Percentiles rank a stretch among this genome's conserved stretches.
Evolutionary conservation across 92 coral and sea anemone species (phyloP).

Genomic region (Porites divaricata): DNA sequence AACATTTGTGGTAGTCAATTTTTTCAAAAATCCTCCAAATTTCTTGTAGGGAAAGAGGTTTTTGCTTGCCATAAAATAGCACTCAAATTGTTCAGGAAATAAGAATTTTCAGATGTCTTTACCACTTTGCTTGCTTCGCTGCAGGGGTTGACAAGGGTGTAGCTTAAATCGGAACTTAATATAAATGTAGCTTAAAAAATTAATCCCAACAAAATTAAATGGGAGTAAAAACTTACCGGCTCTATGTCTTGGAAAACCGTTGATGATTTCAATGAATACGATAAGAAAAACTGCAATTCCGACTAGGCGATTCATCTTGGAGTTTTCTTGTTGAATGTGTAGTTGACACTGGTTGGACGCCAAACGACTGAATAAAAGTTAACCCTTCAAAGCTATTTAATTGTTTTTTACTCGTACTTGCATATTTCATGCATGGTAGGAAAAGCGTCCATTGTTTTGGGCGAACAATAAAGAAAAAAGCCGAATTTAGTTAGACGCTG

Average conservation of each 20-base stretch:
- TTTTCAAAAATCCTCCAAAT: neutral
- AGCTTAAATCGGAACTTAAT: neutral
- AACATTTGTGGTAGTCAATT: neutral
- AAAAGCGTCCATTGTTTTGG: constrained; percentile 27
- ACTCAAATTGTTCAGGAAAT: no score
- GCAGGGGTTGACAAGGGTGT: neutral
- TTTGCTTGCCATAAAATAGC: neutral
- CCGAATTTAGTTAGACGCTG: neutral
- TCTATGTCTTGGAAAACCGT: constrained; percentile 32
- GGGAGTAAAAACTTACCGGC: constrained; percentile 2
- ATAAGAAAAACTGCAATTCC: constrained; percentile 9
- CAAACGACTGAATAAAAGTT: constrained; percentile 1
- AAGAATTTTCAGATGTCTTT: neutral
- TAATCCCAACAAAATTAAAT: neutral
- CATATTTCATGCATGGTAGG: neutral
- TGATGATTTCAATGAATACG: constrained; percentile 15
- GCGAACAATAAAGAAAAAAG: constrained; percentile 29
- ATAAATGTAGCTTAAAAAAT: neutral
- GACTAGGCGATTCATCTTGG: constrained; percentile 27
- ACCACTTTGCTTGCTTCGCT: neutral
- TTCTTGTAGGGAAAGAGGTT: neutral
- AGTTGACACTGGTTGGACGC: neutral
- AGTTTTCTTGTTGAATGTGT: neutral
- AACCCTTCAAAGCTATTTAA: constrained; percentile 8
- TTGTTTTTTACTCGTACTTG: constrained; percentile 6